A percentile compares a stretch with the other conserved stretches of the same genome.
Conservation (phyloP, 2,797 vertebrate genomes). For the Leontopithecus rosalia region DNA sequence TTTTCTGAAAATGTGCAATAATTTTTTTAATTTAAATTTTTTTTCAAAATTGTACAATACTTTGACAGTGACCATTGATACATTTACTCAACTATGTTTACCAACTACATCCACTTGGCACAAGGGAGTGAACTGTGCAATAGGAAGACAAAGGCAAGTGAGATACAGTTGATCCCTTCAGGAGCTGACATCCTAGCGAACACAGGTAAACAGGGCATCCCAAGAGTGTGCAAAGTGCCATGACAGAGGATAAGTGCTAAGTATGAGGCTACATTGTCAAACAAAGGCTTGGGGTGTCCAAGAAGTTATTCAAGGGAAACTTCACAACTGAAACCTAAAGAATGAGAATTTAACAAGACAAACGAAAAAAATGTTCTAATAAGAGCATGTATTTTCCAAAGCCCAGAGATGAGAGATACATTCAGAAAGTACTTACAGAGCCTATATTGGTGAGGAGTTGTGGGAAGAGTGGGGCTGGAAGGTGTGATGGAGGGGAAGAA, state of each 20-base stretch:
- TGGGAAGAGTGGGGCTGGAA: background rate
- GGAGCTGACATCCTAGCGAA: background rate
- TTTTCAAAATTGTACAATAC: background rate
- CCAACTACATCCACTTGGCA: background rate
- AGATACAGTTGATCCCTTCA: background rate
- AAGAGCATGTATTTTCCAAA: constrained; percentile 7
- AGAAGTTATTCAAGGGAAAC: background rate
- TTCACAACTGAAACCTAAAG: background rate
- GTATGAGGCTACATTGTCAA: background rate
- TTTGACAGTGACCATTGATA: background rate
- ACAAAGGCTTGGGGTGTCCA: background rate
- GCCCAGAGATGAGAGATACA: background rate
- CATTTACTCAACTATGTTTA: background rate
- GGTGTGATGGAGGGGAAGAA: too few species aligned
- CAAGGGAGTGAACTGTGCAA: background rate
- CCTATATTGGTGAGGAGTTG: background rate
- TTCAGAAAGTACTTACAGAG: constrained; percentile 29
- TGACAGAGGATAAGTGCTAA: background rate
- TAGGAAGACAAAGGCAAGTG: background rate
- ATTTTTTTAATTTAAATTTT: background rate
- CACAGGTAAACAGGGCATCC: background rate
- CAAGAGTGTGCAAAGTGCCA: background rate
- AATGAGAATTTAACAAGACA: background rate
- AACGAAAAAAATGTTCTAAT: background rate
- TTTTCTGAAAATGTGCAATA: background rate